Base-by-base conservation (phyloP, 2,888 invertebrate genomes). In the Taphrorychus bicolor region DNA sequence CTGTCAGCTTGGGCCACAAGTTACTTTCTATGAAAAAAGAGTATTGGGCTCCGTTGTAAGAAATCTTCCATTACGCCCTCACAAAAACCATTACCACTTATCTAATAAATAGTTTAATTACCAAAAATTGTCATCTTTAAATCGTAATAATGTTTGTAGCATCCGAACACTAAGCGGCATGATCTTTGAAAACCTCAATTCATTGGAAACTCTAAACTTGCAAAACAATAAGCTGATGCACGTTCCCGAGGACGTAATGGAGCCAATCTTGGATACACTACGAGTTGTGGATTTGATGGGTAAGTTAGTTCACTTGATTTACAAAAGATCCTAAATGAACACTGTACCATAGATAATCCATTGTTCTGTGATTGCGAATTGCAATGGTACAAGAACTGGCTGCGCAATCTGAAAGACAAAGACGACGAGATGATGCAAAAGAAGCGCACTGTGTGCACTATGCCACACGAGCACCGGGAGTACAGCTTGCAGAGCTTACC, bases 341-440 rank as follows among this genome's bases (percentile, higher is more conserved):
- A n/a, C n/a, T n/a, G n/a, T n/a, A n/a, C n/a, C n/a, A n/a, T 82
- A 96, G 96, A 94, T 84, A 96, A 96, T 83, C 95, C 94, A 9
- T 82, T 96, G 75, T 85, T 90, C 68, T 96, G 95, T 80, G 92
- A 93, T 76, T 96, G 95, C 80, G 93, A 94, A 76, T 84, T 96
- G 73, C 88, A 89, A 57, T 96, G 96, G 95, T 94, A 95, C 82
- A 89, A 91, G 66, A 89, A 88, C 59, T 92, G 95, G 90, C 82
- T 94, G 75, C 87, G 89, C 69, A 90, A 89, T 67, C 85, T 93
- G 19, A 88, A 90, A 59, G 91, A 92, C 81, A 89, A 91, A 70
- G 93, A 94, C 77, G 94, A 93, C 81, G 93, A 94, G 80, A 90
- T 92, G 89, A 92, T 93, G 87, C 91, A 92, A 77, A 93, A 93